Percentiles rank a stretch among this genome's conserved stretches.
Evolutionary conservation across 2,113 vertebrate species (phyloP).

Genomic region (Malurus elegans): DNA sequence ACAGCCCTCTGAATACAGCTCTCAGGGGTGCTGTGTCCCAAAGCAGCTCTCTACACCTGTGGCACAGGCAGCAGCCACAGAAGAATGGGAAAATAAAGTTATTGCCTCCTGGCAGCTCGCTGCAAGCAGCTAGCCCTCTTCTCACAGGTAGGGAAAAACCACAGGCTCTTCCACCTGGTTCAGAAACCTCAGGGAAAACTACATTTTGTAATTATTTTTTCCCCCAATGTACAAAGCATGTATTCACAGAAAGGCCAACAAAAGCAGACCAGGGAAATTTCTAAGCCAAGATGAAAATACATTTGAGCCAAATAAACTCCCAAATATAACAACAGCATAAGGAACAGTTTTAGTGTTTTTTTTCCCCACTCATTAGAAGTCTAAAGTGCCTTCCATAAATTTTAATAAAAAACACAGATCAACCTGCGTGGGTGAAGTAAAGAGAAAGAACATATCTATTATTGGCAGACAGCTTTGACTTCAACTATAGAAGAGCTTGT

Average conservation of each 20-base stretch:
- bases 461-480: not conserved
- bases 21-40: not conserved
- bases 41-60: not conserved
- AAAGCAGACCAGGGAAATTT: not conserved
- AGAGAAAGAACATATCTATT: not conserved
- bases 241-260: not conserved
- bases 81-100: not conserved
- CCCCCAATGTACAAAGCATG: not conserved
- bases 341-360: not conserved
- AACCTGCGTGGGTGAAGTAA: not conserved
- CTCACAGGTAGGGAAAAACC: rapidly evolving
- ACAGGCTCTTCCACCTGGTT: not conserved
- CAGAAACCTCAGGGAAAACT: not conserved
- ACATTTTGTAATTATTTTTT: not conserved
- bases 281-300: not conserved
- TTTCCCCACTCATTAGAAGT: not conserved
- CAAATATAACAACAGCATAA: not conserved
- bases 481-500: not conserved
- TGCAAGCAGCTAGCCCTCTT: not conserved
- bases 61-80: not conserved
- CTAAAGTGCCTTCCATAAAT: not conserved
- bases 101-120: not conserved
- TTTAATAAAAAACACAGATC: not conserved
- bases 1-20: not conserved
- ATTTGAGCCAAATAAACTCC: not conserved